These are phyloP conservation scores for Stigmatopora nigra DNA, from an alignment of 2,113 vertebrate species.

Conservation along the genomic window DNA sequence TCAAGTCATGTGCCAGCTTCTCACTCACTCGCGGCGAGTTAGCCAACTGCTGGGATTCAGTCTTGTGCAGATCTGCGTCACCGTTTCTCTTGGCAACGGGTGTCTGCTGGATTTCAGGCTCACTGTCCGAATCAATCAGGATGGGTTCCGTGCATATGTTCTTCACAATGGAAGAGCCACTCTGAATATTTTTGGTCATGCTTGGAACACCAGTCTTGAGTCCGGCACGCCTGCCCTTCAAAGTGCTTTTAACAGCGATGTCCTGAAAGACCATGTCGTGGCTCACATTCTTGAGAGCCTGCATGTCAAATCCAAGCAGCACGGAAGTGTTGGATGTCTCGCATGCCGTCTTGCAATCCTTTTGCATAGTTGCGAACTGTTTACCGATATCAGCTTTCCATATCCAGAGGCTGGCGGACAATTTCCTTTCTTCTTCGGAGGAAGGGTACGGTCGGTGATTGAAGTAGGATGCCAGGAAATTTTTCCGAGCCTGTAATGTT, in stretches of 20 bases:
- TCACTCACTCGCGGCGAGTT: neutral
- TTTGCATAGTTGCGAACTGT: slow-evolving; percentile 85
- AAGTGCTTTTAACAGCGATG: slow-evolving; percentile 65
- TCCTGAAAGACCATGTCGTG: slow-evolving; percentile 85
- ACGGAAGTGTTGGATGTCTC: slow-evolving; percentile 76
- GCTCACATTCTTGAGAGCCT: slow-evolving; percentile 80
- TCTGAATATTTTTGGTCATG: slow-evolving; percentile 25
- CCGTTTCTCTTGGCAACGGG: slow-evolving; percentile 55
- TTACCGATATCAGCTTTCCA: slow-evolving; percentile 93
- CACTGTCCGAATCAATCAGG: slow-evolving; percentile 63
- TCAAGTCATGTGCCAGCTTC: slow-evolving; percentile 16
- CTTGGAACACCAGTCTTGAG: slow-evolving; percentile 34
- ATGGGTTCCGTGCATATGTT: slow-evolving; percentile 53
- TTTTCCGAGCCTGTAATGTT: slow-evolving; percentile 89
- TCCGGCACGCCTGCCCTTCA: slow-evolving; percentile 43
- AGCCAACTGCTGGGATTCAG: neutral
- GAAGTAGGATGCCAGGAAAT: slow-evolving; percentile 92
- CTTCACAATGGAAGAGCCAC: neutral
- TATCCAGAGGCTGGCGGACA: slow-evolving; percentile 87
- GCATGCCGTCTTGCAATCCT: slow-evolving; percentile 78
- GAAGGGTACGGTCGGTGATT: slow-evolving; percentile 86
- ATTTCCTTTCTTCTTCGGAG: slow-evolving; percentile 83
- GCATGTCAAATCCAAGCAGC: slow-evolving; percentile 90
- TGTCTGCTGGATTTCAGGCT: slow-evolving; percentile 45
- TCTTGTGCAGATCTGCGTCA: slow-evolving; percentile 6